These are phyloP conservation scores for Neosilurus hyrtlii DNA, from an alignment of 2,797 vertebrate genomes.

Conservation along the genomic window DNA sequence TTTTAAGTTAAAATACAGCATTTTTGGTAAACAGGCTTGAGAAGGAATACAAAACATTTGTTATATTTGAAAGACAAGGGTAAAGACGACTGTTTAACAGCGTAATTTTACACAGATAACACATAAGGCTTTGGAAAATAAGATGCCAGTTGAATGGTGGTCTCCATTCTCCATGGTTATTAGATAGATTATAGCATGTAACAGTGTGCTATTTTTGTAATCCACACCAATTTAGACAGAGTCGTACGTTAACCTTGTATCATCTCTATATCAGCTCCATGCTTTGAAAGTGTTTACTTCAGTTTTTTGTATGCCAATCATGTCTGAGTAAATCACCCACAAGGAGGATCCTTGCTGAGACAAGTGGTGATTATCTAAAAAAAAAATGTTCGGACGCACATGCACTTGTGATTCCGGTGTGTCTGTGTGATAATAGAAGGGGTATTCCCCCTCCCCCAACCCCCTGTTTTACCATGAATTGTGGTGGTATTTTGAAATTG, in stretches of 20 bases:
- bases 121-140: no score
- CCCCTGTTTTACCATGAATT: neutral
- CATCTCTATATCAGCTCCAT: neutral
- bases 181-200: neutral
- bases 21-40: neutral
- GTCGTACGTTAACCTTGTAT: neutral
- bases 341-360: neutral
- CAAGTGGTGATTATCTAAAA: neutral
- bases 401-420: neutral
- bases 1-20: neutral
- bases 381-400: neutral
- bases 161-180: neutral
- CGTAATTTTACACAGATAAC: neutral
- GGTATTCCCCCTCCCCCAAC: neutral
- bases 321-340: neutral
- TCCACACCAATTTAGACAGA: neutral
- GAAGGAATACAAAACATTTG: neutral
- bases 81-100: neutral
- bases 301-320: neutral
- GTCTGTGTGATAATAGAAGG: neutral
- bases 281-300: neutral
- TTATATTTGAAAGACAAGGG: neutral
- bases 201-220: neutral
- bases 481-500: neutral
- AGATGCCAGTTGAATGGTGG: no score